Evolutionary conservation across 2,113 vertebrate species (phyloP).

Genomic region (Machaerirhynchus nigripectus): DNA sequence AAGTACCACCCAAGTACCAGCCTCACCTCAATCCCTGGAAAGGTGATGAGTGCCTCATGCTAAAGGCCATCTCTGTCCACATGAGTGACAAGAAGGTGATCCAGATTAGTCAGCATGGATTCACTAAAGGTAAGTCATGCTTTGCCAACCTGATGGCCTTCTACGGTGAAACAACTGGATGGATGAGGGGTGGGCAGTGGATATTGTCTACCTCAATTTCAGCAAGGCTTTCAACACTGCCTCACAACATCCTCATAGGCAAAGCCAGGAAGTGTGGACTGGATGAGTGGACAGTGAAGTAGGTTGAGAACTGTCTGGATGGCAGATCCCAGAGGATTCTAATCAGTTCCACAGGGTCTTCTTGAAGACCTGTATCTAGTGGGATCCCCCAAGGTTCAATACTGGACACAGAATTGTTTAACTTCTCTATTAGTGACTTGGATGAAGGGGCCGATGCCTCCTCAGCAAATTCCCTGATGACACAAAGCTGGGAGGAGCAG

Average conservation of each 20-base stretch:
- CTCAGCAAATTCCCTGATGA: rapidly evolving
- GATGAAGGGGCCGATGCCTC: background rate
- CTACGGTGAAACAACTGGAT: background rate
- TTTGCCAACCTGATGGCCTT: background rate
- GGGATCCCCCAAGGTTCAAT: background rate
- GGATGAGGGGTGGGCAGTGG: background rate
- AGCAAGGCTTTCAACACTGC: background rate
- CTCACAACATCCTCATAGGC: background rate
- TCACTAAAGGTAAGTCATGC: background rate
- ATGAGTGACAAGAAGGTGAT: no score
- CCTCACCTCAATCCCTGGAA: background rate
- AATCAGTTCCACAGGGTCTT: no score
- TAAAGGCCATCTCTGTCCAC: background rate
- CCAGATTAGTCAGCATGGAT: background rate
- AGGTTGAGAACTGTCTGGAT: background rate
- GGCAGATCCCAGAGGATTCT: background rate
- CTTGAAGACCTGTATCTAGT: background rate
- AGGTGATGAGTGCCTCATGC: background rate
- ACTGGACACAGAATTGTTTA: background rate
- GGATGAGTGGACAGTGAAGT: background rate
- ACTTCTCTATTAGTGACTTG: background rate
- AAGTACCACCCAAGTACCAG: background rate
- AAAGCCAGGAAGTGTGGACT: background rate
- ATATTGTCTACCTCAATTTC: background rate
- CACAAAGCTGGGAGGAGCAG: background rate